Conservation (phyloP, 2,797 vertebrate species). For the Clarias fuscus region DNA sequence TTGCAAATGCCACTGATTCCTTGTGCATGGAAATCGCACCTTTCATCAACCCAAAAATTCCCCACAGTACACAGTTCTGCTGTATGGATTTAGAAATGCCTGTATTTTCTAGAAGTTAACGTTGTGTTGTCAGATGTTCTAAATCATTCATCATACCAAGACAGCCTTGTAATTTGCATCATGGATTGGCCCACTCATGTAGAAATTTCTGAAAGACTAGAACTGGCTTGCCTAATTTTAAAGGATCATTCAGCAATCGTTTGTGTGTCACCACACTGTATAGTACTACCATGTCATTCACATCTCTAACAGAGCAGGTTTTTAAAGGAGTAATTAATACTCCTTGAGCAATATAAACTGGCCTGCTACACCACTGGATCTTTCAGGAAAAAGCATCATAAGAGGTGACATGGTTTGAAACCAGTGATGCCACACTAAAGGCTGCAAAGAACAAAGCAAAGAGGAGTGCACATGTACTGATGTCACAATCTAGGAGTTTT, state of each 20-base stretch:
- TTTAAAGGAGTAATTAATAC: background rate
- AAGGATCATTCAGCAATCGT: background rate
- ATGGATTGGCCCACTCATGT: background rate
- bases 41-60: constrained; percentile 24
- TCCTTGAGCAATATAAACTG: background rate
- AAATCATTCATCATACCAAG: background rate
- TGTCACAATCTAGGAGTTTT: background rate
- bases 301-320: background rate
- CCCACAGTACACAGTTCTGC: constrained; percentile 13
- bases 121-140: background rate
- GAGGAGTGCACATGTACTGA: no score
- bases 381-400: background rate
- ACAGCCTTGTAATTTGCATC: background rate
- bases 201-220: background rate
- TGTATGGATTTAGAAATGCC: background rate
- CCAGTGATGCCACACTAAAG: background rate
- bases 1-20: background rate
- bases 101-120: background rate
- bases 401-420: background rate
- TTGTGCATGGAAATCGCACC: constrained; percentile 12
- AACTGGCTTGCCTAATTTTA: background rate
- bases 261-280: no score
- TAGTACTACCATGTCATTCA: background rate
- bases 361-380: background rate
- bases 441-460: background rate